Conservation (phyloP, 2,113 vertebrate genomes). For the Tragelaphus buxtoni region DNA sequence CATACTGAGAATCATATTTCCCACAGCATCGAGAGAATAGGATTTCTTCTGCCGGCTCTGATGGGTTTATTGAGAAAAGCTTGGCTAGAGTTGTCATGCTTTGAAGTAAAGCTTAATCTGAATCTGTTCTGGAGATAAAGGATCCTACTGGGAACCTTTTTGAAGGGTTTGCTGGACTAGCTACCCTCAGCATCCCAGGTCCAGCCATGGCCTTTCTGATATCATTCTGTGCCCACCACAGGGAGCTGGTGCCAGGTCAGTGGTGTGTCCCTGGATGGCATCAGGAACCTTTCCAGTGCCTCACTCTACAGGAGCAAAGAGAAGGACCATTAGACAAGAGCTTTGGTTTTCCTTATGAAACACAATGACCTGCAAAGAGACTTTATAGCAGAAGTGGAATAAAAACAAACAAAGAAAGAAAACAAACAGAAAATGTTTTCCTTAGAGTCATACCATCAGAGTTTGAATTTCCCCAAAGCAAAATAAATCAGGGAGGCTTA, state of each 20-base stretch:
- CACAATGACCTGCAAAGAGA: neutral
- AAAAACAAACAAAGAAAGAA: conserved; percentile 32
- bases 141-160: neutral
- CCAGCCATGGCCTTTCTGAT: neutral
- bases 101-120: neutral
- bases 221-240: too few relatives aligned
- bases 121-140: neutral
- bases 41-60: neutral
- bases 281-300: neutral
- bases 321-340: neutral
- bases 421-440: neutral
- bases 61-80: neutral
- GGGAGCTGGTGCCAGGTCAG: neutral
- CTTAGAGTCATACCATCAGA: neutral
- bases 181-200: neutral
- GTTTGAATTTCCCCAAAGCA: neutral
- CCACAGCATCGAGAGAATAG: neutral
- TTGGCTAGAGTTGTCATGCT: neutral
- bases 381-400: neutral
- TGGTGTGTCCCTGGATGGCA: neutral
- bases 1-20: neutral
- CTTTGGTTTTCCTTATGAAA: neutral
- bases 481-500: neutral
- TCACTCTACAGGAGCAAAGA: neutral
- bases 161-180: neutral